Evolutionary conservation across 2,797 vertebrate genomes (phyloP).

Genomic region (Valencia hispanica): DNA sequence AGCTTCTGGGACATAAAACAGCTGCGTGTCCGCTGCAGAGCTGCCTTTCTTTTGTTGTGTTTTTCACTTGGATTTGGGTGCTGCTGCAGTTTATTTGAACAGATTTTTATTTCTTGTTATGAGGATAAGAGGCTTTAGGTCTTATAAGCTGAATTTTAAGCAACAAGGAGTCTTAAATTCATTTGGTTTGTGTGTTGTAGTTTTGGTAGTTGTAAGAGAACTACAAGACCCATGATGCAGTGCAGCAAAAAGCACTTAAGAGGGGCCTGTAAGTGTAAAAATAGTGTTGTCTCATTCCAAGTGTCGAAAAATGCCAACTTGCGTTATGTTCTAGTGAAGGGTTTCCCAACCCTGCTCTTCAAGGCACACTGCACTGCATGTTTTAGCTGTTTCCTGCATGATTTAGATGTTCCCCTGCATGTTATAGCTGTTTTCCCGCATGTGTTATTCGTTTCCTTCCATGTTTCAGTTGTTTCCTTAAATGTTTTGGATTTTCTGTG

Average conservation of each 20-base stretch:
- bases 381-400: too few relatives aligned
- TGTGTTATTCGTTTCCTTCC: too few relatives aligned
- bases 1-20: constrained; percentile 50
- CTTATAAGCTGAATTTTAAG: neutral
- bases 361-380: too few relatives aligned
- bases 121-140: too few relatives aligned
- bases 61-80: neutral
- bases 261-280: neutral
- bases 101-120: neutral
- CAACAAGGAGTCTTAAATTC: neutral
- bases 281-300: neutral
- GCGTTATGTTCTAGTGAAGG: too few relatives aligned
- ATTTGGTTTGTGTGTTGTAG: neutral
- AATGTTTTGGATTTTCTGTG: too few relatives aligned
- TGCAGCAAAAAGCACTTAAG: neutral
- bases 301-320: neutral
- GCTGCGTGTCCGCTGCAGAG: constrained; percentile 41
- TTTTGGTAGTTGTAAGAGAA: neutral
- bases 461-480: too few relatives aligned
- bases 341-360: too few relatives aligned
- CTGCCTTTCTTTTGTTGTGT: neutral
- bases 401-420: too few relatives aligned
- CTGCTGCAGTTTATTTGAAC: constrained; percentile 3
- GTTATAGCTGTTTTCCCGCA: too few relatives aligned
- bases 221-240: neutral